A percentile compares a stretch with the other conserved stretches of the same genome.
Evolutionary conservation across 1,140 invertebrate species (phyloP).

Genomic region (Tribolium castaneum): DNA sequence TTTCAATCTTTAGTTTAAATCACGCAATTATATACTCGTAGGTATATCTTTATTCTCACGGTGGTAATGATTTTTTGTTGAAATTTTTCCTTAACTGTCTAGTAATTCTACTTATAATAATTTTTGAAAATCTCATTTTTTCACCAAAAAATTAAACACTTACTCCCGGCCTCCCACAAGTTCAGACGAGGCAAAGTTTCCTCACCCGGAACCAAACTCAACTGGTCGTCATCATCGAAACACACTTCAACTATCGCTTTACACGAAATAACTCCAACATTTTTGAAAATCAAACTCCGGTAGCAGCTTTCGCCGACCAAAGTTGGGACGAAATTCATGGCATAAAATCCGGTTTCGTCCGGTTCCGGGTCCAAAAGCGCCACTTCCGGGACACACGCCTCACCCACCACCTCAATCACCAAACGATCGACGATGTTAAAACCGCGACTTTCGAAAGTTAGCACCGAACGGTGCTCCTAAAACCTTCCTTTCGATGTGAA

Average conservation of each 20-base stretch:
- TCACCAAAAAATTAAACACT: constrained; percentile 16
- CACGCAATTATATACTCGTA: no score
- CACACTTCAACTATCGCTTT: constrained; percentile 51
- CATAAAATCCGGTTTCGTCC: constrained; percentile 1
- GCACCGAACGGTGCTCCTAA: background rate
- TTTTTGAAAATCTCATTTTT: no score
- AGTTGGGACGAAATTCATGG: constrained; percentile 47
- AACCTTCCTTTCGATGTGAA: background rate
- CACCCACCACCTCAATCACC: constrained; percentile 42
- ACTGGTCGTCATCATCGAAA: constrained; percentile 16
- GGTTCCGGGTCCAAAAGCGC: constrained; percentile 42
- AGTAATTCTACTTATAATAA: no score
- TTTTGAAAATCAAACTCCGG: constrained; percentile 47
- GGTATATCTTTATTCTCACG: no score
- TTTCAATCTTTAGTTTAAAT: no score
- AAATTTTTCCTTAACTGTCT: no score
- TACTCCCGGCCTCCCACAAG: constrained; percentile 36
- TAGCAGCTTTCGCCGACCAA: constrained; percentile 28
- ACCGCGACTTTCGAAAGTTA: background rate
- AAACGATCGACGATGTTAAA: constrained; percentile 21
- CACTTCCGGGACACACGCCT: constrained; percentile 53
- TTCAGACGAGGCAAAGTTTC: constrained; percentile 32
- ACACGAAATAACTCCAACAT: constrained; percentile 52
- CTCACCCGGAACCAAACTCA: constrained; percentile 35
- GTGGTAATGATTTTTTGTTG: no score